These are phyloP conservation scores for Tinamus major DNA, from an alignment of 2,797 vertebrate genomes.

Conservation along the genomic window DNA sequence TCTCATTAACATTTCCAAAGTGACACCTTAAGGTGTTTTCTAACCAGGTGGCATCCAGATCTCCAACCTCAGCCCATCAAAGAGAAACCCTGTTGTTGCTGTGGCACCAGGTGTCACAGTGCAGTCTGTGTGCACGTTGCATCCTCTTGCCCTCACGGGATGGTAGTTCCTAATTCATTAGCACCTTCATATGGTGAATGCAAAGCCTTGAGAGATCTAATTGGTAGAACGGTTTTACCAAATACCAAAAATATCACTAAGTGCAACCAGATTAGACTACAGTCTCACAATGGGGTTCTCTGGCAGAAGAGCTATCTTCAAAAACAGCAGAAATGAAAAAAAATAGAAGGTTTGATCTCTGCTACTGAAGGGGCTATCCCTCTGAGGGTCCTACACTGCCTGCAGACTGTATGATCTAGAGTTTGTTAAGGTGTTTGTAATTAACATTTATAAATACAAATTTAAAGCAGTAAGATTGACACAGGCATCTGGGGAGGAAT, in stretches of 20 bases:
- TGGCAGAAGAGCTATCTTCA: neutral
- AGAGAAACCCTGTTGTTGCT: neutral
- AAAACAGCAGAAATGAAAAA: neutral
- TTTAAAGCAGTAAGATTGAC: neutral
- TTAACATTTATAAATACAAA: neutral
- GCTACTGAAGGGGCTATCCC: neutral
- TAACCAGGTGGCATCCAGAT: neutral
- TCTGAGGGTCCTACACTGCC: neutral
- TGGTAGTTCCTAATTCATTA: neutral
- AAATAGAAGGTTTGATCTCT: neutral
- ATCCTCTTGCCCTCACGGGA: neutral
- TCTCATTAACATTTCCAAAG: neutral
- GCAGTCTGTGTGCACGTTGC: rapidly evolving
- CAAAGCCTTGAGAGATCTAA: neutral
- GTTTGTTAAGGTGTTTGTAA: neutral
- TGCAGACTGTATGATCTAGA: neutral
- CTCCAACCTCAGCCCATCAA: neutral
- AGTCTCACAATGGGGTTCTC: neutral
- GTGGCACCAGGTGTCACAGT: neutral
- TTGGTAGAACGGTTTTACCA: neutral
- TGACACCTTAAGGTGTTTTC: rapidly evolving
- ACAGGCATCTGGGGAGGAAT: neutral
- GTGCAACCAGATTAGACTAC: neutral
- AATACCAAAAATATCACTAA: neutral
- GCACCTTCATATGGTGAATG: neutral